These are phyloP conservation scores for Anhinga anhinga DNA, from an alignment of 2,113 vertebrate species.

Conservation along the genomic window DNA sequence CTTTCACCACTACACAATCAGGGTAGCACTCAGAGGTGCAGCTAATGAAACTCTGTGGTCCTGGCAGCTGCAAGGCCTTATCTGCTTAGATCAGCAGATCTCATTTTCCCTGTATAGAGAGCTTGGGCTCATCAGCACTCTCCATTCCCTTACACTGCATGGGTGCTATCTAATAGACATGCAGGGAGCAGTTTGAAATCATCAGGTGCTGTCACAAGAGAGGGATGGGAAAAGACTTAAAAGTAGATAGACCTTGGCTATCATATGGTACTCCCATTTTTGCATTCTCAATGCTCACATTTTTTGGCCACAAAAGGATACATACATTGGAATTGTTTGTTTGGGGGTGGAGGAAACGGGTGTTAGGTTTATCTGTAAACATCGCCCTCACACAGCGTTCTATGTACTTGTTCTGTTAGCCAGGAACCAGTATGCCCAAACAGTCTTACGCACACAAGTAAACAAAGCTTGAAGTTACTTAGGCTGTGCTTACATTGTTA, in stretches of 20 bases:
- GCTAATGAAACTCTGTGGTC: neutral
- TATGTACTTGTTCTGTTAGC: neutral
- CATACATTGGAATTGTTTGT: neutral
- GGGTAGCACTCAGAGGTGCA: neutral
- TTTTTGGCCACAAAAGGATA: neutral
- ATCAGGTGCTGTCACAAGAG: neutral
- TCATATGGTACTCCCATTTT: neutral
- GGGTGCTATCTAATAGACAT: rapidly evolving
- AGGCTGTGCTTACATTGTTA: neutral
- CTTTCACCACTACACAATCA: neutral
- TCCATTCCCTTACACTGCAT: neutral
- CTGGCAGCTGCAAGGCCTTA: neutral
- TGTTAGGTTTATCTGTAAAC: neutral
- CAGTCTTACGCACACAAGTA: neutral
- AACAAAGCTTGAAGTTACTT: neutral
- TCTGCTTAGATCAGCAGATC: neutral
- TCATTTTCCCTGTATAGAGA: neutral
- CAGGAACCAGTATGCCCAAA: neutral
- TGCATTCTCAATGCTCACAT: neutral
- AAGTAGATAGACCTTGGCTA: neutral
- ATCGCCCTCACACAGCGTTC: neutral
- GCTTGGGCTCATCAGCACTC: neutral
- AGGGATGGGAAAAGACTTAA: neutral
- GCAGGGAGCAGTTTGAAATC: neutral
- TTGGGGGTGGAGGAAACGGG: neutral